These are phyloP conservation scores for Colostygia pectinataria DNA, from an alignment of 2,888 invertebrate genomes.

Conservation along the genomic window DNA sequence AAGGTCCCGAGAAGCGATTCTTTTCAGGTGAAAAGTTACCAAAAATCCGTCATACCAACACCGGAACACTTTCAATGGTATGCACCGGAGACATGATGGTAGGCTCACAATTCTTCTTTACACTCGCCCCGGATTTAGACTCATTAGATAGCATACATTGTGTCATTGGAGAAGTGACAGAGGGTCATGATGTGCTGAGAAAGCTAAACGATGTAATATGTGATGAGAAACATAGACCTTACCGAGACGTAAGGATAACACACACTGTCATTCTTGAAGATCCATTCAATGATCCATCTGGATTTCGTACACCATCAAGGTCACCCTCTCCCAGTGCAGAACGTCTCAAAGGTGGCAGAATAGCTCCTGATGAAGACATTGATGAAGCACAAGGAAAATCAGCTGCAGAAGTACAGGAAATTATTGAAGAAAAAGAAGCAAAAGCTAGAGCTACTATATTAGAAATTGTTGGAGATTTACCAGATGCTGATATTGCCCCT, in stretches of 20 bases:
- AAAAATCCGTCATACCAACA: slow-evolving; percentile 93
- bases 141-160: slow-evolving; percentile 96
- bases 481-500: slow-evolving; percentile 98
- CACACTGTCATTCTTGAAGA: slow-evolving; percentile 98
- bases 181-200: slow-evolving; percentile 93
- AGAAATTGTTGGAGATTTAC: slow-evolving; percentile 99
- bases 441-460: slow-evolving; percentile 98
- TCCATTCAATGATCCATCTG: slow-evolving; percentile 95
- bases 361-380: slow-evolving; percentile 96
- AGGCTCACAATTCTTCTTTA: slow-evolving; percentile 98
- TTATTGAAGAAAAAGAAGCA: slow-evolving; percentile 95
- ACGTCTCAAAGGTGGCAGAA: slow-evolving; percentile 91
- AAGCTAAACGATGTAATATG: slow-evolving; percentile 97
- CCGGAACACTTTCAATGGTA: slow-evolving; percentile 96
- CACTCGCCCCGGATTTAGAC: slow-evolving; percentile 92
- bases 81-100: slow-evolving; percentile 95
- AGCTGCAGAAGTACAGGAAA: slow-evolving; percentile 92
- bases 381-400: slow-evolving; percentile 94
- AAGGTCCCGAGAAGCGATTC: slow-evolving; percentile 93
- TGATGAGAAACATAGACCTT: slow-evolving; percentile 94
- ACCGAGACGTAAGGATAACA: slow-evolving; percentile 96
- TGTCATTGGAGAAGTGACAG: slow-evolving; percentile 97
- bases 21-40: slow-evolving; percentile 96
- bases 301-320: slow-evolving; percentile 88
- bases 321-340: slow-evolving; percentile 96